Conservation (phyloP, 2,797 vertebrate species). For the Scomberomorus guttatus region DNA sequence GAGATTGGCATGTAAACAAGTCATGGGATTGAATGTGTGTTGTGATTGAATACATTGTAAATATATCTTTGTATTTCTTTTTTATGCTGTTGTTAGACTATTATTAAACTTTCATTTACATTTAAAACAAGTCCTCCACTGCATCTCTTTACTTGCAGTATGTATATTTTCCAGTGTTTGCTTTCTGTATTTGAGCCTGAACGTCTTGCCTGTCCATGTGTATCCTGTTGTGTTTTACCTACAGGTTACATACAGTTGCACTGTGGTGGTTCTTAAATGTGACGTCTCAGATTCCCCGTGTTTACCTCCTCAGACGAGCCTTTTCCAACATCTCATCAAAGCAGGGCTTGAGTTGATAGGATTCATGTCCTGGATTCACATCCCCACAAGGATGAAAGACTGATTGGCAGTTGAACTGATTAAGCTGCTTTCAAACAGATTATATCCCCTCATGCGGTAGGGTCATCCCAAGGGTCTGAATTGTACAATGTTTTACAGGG, state of each 20-base stretch:
- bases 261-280: neutral
- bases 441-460: slow-evolving; percentile 44
- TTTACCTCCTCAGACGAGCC: slow-evolving; percentile 45
- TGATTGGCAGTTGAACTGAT: slow-evolving; percentile 73
- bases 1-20: slow-evolving; percentile 55
- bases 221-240: neutral
- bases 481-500: neutral
- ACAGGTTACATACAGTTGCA: neutral
- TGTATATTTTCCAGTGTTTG: neutral
- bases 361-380: slow-evolving; percentile 69
- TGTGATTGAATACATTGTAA: slow-evolving; percentile 68
- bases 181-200: neutral
- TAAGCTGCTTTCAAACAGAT: slow-evolving; percentile 65
- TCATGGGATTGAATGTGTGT: slow-evolving; percentile 30
- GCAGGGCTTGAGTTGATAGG: slow-evolving; percentile 75
- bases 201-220: neutral
- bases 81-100: slow-evolving; percentile 59
- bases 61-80: slow-evolving; percentile 78
- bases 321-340: slow-evolving; percentile 75
- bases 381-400: slow-evolving; percentile 40
- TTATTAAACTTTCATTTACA: slow-evolving; percentile 71
- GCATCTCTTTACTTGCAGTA: neutral
- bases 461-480: slow-evolving; percentile 41
- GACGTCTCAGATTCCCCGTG: neutral
- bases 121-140: neutral